These are phyloP conservation scores for Choloepus didactylus DNA, from an alignment of 2,797 vertebrate species.

Conservation along the genomic window DNA sequence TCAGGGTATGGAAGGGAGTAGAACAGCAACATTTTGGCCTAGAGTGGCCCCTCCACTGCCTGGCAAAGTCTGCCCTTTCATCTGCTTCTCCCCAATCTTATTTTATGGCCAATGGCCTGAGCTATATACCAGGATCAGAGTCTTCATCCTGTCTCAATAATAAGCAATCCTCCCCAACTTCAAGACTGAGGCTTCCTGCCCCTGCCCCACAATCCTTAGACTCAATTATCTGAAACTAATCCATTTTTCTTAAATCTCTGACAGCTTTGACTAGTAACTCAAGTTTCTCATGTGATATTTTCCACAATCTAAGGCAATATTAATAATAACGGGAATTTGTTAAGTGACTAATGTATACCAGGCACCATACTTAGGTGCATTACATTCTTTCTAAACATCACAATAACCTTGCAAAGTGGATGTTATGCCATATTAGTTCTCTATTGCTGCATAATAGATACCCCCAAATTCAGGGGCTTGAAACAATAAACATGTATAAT, in stretches of 20 bases:
- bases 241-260: neutral
- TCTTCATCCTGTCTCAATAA: neutral
- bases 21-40: neutral
- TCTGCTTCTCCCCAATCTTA: neutral
- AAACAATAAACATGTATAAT: neutral
- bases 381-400: neutral
- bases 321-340: neutral
- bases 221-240: neutral
- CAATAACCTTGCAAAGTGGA: neutral
- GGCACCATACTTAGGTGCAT: neutral
- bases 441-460: neutral
- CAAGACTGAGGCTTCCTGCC: neutral
- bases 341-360: neutral
- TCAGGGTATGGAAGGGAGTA: neutral
- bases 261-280: neutral
- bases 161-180: neutral
- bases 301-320: neutral
- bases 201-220: neutral
- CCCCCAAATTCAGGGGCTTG: neutral
- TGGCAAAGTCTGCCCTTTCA: neutral
- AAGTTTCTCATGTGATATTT: neutral
- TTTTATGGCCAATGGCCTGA: neutral
- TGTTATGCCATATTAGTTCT: slow-evolving; percentile 1
- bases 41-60: neutral
- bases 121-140: neutral